Percentiles rank a stretch among this genome's conserved stretches.
These are phyloP conservation scores for Epizoanthus stellaris DNA, from an alignment of 92 coral and sea anemone species.

Conservation along the genomic window DNA sequence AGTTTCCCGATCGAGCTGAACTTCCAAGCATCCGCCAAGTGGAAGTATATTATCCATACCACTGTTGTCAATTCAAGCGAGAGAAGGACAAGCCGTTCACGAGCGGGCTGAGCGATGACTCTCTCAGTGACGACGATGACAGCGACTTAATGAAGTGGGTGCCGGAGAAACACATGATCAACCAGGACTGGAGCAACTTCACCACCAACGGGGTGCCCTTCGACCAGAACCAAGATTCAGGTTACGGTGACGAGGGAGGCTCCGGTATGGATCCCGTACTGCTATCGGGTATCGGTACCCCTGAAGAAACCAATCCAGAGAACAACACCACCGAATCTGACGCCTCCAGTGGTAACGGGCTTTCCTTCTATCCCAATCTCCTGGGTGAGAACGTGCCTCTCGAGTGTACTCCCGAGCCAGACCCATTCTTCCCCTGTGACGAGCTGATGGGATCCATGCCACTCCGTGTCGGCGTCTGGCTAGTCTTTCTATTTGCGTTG, in stretches of 20 bases:
- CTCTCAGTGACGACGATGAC: background rate
- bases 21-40: constrained; percentile 67
- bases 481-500: constrained; percentile 91
- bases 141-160: constrained; percentile 16
- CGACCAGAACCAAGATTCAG: constrained; percentile 29
- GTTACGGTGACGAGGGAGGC: background rate
- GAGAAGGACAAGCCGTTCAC: constrained; percentile 34
- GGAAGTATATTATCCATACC: constrained; percentile 83
- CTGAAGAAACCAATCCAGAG: background rate
- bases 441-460: constrained; percentile 92
- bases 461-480: constrained; percentile 96
- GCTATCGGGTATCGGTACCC: background rate
- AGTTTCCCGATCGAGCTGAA: constrained; percentile 61
- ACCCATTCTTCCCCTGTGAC: constrained; percentile 96
- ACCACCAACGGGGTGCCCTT: constrained; percentile 12
- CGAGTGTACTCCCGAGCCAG: constrained; percentile 91
- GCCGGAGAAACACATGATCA: background rate
- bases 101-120: background rate
- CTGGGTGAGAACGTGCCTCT: constrained; percentile 22
- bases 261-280: constrained; percentile 26
- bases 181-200: constrained; percentile 9
- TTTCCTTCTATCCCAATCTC: background rate
- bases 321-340: background rate
- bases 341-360: background rate
- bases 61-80: constrained; percentile 83